phyloP scores from a whole-genome alignment of 2,888 invertebrate species.

The Pimpla rufipes region DNA sequence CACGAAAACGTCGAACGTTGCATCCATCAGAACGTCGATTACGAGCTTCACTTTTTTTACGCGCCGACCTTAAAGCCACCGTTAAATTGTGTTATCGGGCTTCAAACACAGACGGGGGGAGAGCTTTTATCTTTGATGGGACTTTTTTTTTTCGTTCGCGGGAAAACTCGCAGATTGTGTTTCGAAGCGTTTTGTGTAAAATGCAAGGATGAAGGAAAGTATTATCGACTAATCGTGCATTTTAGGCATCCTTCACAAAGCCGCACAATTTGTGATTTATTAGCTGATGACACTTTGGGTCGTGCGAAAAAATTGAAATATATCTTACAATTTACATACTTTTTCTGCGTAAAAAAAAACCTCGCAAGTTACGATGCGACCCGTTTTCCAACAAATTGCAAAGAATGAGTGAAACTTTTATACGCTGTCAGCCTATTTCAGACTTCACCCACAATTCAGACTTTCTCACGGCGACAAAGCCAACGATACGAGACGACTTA shows the following conservation, averaged over 20 bases:
- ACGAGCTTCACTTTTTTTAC: background rate
- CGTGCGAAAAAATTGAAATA: too few relatives aligned
- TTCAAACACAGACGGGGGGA: background rate
- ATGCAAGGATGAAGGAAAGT: background rate
- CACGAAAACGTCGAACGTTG: too few relatives aligned
- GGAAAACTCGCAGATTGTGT: background rate
- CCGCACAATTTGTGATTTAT: background rate
- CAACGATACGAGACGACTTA: background rate
- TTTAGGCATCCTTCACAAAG: background rate
- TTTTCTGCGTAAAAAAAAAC: too few relatives aligned
- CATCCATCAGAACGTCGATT: too few relatives aligned
- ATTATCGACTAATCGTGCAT: background rate
- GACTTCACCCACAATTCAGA: background rate
- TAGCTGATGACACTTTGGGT: background rate
- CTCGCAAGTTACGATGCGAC: background rate
- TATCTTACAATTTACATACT: too few relatives aligned
- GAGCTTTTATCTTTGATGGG: slow-evolving; percentile 18
- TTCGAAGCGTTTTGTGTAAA: background rate
- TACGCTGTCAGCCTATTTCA: background rate
- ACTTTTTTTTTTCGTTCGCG: background rate
- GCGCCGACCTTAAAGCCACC: background rate
- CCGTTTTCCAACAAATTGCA: background rate
- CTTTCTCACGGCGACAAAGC: background rate
- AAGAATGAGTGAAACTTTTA: background rate
- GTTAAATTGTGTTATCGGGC: background rate